Conservation (phyloP, 2,113 vertebrate genomes). For the Sinocyclocheilus rhinocerous region DNA sequence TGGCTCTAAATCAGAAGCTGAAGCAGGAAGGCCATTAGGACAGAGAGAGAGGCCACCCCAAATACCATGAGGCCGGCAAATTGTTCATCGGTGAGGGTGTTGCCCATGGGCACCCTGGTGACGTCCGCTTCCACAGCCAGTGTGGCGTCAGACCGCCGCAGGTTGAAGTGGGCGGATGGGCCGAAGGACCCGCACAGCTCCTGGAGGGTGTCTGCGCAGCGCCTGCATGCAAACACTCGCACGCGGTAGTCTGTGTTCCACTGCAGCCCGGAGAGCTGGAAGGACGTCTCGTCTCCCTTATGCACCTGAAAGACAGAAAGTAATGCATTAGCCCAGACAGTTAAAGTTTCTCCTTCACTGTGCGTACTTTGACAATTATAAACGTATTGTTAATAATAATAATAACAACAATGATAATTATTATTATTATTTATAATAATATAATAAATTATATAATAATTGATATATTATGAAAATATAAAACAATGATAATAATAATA, state of each 20-base stretch:
- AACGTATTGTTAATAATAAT: neutral
- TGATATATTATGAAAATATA: too few species aligned
- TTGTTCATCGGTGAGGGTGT: conserved; percentile 89
- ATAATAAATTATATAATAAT: neutral
- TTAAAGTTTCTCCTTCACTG: neutral
- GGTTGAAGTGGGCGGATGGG: conserved; percentile 86
- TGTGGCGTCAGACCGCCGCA: conserved; percentile 79
- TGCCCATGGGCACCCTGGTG: conserved; percentile 66
- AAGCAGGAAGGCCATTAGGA: conserved; percentile 95
- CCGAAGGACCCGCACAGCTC: conserved; percentile 96
- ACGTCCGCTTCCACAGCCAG: conserved; percentile 74
- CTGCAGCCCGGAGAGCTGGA: conserved; percentile 94
- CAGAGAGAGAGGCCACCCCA: conserved; percentile 88
- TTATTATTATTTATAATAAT: neutral
- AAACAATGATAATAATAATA: neutral
- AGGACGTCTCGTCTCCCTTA: conserved; percentile 91
- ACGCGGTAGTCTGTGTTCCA: conserved; percentile 95
- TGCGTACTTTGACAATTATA: neutral
- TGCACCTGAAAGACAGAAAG: conserved; percentile 80
- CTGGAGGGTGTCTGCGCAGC: conserved; percentile 88
- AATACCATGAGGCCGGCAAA: conserved; percentile 92
- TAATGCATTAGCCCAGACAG: neutral
- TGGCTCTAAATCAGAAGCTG: conserved; percentile 98
- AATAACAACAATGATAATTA: neutral
- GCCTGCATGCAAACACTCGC: conserved; percentile 92